Evolutionary conservation across 2,888 invertebrate genomes (phyloP).

Genomic region (Eumerus sabulonum): DNA sequence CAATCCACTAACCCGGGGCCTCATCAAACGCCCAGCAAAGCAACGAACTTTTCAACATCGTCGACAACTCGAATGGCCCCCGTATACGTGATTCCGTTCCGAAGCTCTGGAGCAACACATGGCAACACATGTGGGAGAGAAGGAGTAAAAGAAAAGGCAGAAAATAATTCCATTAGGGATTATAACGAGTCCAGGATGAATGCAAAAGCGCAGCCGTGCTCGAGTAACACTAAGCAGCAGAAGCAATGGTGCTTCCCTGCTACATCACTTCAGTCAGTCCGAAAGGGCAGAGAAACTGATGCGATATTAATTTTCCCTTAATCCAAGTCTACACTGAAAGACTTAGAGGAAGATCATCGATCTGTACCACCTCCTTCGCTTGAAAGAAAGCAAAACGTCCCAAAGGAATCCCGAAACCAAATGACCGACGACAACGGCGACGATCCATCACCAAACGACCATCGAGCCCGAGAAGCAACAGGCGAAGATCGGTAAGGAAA

Average conservation of each 20-base stretch:
- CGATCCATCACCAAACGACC: constrained; percentile 52
- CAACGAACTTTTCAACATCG: constrained; percentile 57
- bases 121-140: constrained; percentile 25
- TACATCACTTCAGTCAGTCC: no score
- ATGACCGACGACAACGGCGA: constrained; percentile 2
- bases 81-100: constrained; percentile 48
- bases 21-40: constrained; percentile 15
- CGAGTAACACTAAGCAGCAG: constrained; percentile 34
- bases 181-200: constrained; percentile 69
- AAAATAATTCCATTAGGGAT: constrained; percentile 71
- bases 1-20: constrained; percentile 50
- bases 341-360: constrained; percentile 59
- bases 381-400: constrained; percentile 14
- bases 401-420: constrained; percentile 58
- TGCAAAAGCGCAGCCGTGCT: constrained; percentile 62
- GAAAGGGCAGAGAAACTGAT: constrained; percentile 44
- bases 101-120: constrained; percentile 22
- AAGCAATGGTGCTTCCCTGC: constrained; percentile 3
- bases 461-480: constrained; percentile 51
- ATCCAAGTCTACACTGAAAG: constrained; percentile 51
- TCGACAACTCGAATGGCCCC: constrained; percentile 63
- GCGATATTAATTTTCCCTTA: constrained; percentile 67
- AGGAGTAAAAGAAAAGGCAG: not conserved
- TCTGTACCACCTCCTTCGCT: constrained; percentile 57
- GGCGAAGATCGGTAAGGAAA: constrained; percentile 61